Evolutionary conservation across 2,888 invertebrate genomes (phyloP).

Genomic region (Hypolimnas misippus): DNA sequence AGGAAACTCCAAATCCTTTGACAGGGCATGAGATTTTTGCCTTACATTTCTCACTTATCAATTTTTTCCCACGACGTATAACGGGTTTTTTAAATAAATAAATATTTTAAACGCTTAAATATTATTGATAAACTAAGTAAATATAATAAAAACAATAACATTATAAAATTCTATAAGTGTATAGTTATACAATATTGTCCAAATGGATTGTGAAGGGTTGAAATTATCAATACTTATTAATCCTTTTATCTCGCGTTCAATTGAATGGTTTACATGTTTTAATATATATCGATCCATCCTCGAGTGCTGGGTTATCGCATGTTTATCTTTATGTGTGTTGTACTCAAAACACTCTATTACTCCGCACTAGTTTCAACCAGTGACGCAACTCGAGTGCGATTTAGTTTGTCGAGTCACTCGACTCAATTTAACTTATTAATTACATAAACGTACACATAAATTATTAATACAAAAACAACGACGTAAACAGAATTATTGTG

Average conservation of each 20-base stretch:
- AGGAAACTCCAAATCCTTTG: too few species aligned
- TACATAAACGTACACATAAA: too few species aligned
- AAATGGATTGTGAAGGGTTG: not conserved
- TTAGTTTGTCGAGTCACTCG: not conserved
- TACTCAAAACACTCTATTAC: constrained; percentile 23
- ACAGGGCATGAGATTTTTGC: too few species aligned
- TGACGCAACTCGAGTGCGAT: not conserved
- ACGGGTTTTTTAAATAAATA: too few species aligned
- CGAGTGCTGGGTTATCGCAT: constrained; percentile 20
- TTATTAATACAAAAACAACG: too few species aligned
- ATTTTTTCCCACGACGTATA: too few species aligned
- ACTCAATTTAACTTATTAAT: not conserved
- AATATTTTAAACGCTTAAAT: too few species aligned
- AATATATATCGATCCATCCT: constrained; percentile 14
- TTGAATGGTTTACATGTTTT: constrained; percentile 17
- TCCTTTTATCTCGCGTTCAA: constrained; percentile 16
- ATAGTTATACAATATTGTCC: not conserved
- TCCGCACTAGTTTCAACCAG: not conserved
- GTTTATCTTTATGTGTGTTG: constrained; percentile 21
- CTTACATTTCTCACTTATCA: too few species aligned
- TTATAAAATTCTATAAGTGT: not conserved
- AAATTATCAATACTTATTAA: constrained; percentile 10
- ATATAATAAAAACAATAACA: too few species aligned
- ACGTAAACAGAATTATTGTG: too few species aligned
- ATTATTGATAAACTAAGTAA: too few species aligned